A percentile compares a stretch with the other conserved stretches of the same genome.
These are phyloP conservation scores for Odocoileus hemionus DNA, from an alignment of 2,113 vertebrate genomes.

Conservation along the genomic window DNA sequence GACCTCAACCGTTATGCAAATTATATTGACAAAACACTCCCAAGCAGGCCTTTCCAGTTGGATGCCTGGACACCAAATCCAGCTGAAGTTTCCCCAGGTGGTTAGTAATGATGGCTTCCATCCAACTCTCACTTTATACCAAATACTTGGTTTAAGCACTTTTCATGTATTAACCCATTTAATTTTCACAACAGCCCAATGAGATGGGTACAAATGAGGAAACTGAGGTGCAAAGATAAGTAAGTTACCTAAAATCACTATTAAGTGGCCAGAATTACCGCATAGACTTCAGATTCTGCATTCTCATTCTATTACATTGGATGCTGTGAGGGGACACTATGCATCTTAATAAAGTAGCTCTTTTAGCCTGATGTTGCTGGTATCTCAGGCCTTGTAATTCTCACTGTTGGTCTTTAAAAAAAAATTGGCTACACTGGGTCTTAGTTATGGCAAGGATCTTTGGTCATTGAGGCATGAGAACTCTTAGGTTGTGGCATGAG, in stretches of 20 bases:
- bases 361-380: neutral
- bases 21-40: slow-evolving; percentile 44
- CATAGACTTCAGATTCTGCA: neutral
- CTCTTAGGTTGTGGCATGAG: neutral
- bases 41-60: slow-evolving; percentile 51
- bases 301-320: neutral
- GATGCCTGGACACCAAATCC: neutral
- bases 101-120: neutral
- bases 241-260: neutral
- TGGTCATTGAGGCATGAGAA: neutral
- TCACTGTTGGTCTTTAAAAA: neutral
- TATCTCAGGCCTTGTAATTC: neutral
- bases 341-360: neutral
- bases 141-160: slow-evolving; percentile 3
- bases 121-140: slow-evolving; percentile 6
- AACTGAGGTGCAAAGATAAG: neutral
- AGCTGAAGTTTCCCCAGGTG: neutral
- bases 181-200: neutral
- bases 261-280: neutral
- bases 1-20: slow-evolving; percentile 66
- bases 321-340: neutral
- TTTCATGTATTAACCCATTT: neutral
- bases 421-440: neutral
- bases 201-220: slow-evolving; percentile 1
- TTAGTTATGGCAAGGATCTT: neutral